Percentiles rank a stretch among this genome's conserved stretches.
These are phyloP conservation scores for Embidobia sp. DNA, from an alignment of 2,888 invertebrate genomes.

Conservation along the genomic window DNA sequence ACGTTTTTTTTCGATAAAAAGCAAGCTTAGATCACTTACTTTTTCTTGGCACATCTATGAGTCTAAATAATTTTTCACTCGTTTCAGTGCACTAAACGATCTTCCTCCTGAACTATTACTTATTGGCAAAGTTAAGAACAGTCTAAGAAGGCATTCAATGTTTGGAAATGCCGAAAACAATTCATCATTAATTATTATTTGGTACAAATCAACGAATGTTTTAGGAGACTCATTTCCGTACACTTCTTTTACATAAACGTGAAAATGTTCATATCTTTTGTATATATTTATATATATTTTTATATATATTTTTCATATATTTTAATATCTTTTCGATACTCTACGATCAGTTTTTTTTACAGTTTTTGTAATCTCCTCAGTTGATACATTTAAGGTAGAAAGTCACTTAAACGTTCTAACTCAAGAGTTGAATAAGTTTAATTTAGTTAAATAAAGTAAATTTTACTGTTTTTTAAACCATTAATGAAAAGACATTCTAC, in stretches of 20 bases:
- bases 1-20: conserved; percentile 16
- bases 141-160: neutral
- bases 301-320: too few relatives aligned
- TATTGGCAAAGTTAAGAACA: conserved; percentile 2
- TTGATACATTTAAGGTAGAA: too few relatives aligned
- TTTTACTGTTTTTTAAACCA: too few relatives aligned
- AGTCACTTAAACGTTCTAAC: too few relatives aligned
- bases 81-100: too few relatives aligned
- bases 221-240: neutral
- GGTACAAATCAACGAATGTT: too few relatives aligned
- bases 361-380: conserved; percentile 1
- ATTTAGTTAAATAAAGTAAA: too few relatives aligned
- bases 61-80: too few relatives aligned
- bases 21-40: conserved; percentile 18
- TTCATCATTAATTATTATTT: neutral
- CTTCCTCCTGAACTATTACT: too few relatives aligned
- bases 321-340: conserved; percentile 11
- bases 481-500: too few relatives aligned
- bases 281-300: too few relatives aligned
- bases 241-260: neutral
- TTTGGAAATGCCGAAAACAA: neutral
- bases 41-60: conserved; percentile 8
- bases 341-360: neutral
- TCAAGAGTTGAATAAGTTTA: too few relatives aligned
- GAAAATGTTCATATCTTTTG: conserved; percentile 6